Base-by-base conservation (phyloP, 1,140 invertebrate species). In the Psix sp. region DNA sequence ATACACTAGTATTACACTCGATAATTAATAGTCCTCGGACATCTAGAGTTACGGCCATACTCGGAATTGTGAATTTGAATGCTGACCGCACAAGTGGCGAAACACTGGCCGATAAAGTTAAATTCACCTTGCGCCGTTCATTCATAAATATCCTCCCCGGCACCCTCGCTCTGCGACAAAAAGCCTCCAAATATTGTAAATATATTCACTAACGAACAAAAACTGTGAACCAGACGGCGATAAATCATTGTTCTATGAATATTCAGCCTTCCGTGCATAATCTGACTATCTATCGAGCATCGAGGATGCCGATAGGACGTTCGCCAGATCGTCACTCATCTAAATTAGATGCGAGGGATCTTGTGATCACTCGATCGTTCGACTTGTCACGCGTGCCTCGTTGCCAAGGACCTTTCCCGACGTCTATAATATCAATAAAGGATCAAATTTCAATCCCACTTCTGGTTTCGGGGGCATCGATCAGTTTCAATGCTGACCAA, bases 201-300 rank as follows among this genome's bases (percentile, higher is more conserved):
- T 68, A 68, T 62, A 63, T 57, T 59, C 36, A 45, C 56, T 68
- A 74, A 74, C 63, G 52, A 74, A 68, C 39, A 43, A 40, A 57
- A 67, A 56, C 39, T 43, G 33, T 26, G 31, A 35, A 35, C 31
- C 51, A 63, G 72, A 74, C 63, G 54, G 72, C 43, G 59, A 74
- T 74, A 74, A 68, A 74, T 74, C 63, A 68, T 68, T 74, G 63
- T 74, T 74, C 65, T 74, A 74, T 74, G 65, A 74, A 74, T 74
- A 74, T 68, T 74, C 63, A 68, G 71, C 63, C 71, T 74, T 74
- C 63, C 71, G 62, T 68, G 72, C 59, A 74, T 74, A 74, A 74
- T 74, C 63, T 51, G 63, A 21, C 63, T 74, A 68, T 74, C 72
- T 63, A 68, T 74, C 63, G 72, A 65, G 59, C 65, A 68, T 68